A percentile compares a stretch with the other conserved stretches of the same genome.
These are phyloP conservation scores for Strigops habroptila DNA, from an alignment of 2,113 vertebrate species.

Conservation along the genomic window DNA sequence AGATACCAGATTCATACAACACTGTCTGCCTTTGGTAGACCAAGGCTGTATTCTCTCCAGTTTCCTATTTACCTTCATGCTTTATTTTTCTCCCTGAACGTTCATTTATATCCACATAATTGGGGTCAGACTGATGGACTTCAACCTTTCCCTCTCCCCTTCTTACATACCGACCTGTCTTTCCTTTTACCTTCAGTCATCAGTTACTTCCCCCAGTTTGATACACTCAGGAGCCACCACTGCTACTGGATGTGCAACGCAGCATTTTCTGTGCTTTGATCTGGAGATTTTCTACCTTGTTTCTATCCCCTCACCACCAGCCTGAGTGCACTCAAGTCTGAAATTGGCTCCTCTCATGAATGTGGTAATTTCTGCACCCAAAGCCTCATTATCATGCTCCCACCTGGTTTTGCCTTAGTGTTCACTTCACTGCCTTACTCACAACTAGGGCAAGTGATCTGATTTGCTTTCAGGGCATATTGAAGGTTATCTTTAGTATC, in stretches of 20 bases:
- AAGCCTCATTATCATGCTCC: neutral
- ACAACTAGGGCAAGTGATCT: neutral
- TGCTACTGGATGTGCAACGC: neutral
- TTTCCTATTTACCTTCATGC: neutral
- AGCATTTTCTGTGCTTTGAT: neutral
- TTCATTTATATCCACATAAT: neutral
- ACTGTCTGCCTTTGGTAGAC: neutral
- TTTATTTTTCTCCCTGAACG: neutral
- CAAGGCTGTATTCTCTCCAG: neutral
- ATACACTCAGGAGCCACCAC: neutral
- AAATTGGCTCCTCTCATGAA: conserved; percentile 36
- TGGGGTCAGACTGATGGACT: neutral
- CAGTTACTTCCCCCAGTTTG: neutral
- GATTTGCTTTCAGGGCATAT: conserved; percentile 2
- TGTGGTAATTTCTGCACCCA: neutral
- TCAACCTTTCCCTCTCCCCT: neutral
- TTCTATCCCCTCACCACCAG: neutral
- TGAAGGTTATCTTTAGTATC: neutral
- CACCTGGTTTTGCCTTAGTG: neutral
- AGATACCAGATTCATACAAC: neutral
- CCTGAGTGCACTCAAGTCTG: conserved; percentile 21
- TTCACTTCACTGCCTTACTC: neutral
- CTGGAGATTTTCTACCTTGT: neutral
- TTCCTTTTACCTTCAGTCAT: neutral
- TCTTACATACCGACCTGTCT: neutral